These are phyloP conservation scores for Philereme transversata DNA, from an alignment of 2,888 invertebrate genomes.

Conservation along the genomic window DNA sequence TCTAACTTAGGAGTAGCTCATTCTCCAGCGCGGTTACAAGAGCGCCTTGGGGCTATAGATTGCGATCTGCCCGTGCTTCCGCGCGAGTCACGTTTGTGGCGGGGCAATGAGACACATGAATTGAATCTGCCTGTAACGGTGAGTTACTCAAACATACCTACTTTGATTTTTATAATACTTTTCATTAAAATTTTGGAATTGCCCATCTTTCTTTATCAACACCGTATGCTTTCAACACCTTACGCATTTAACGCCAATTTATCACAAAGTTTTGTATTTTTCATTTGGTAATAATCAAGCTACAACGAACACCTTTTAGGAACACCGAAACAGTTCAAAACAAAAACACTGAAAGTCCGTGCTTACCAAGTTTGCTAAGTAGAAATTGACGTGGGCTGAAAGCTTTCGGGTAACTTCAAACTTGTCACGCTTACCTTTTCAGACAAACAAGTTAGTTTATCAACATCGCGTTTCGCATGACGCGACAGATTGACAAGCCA, in stretches of 20 bases:
- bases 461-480: conserved; percentile 20
- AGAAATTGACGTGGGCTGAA: conserved; percentile 29
- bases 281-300: not conserved
- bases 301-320: not conserved
- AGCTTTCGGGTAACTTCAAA: conserved; percentile 33
- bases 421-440: conserved; percentile 27
- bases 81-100: conserved; percentile 87
- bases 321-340: conserved; percentile 20
- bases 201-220: not conserved
- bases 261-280: not conserved
- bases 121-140: conserved; percentile 87
- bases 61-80: conserved; percentile 87
- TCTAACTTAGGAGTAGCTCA: conserved; percentile 64
- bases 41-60: conserved; percentile 86
- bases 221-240: not conserved
- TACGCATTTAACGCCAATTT: not conserved
- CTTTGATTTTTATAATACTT: not conserved
- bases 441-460: conserved; percentile 31
- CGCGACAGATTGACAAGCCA: conserved; percentile 29
- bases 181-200: not conserved
- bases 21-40: conserved; percentile 82
- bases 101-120: conserved; percentile 89
- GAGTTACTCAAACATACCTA: conserved; percentile 52
- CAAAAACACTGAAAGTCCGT: conserved; percentile 19
- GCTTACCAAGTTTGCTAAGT: conserved; percentile 32